These are phyloP conservation scores for Cryptoprocta ferox DNA, from an alignment of 2,797 vertebrate genomes.

Conservation along the genomic window DNA sequence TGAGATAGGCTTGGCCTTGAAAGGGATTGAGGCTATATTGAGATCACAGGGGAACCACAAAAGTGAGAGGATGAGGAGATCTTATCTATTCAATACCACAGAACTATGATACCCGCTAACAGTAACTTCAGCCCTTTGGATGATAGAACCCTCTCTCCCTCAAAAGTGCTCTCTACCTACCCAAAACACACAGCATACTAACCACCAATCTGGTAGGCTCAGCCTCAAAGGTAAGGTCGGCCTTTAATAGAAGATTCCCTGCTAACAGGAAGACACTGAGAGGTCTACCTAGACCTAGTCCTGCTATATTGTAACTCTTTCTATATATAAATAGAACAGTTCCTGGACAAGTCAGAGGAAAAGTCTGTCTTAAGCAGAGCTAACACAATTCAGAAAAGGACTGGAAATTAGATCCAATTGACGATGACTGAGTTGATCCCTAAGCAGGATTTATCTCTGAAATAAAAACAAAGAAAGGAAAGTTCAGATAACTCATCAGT, in stretches of 20 bases:
- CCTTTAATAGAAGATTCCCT: not conserved
- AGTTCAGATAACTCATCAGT: not conserved
- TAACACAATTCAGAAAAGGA: constrained; percentile 41
- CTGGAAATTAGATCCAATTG: not conserved
- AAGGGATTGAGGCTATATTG: not conserved
- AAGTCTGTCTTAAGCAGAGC: constrained; percentile 18
- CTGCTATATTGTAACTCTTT: not conserved
- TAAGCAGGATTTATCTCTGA: constrained; percentile 45
- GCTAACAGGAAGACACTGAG: not conserved
- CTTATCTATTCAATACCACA: not conserved
- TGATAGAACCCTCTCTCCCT: not conserved
- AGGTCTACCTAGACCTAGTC: constrained; percentile 36
- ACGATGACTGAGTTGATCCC: not conserved
- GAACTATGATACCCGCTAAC: not conserved
- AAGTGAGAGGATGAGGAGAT: not conserved
- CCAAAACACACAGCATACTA: not conserved
- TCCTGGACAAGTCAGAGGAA: not conserved
- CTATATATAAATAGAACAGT: constrained; percentile 28
- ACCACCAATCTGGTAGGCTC: not conserved
- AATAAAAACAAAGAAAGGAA: constrained; percentile 11
- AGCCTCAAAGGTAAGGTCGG: not conserved
- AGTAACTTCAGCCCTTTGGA: not conserved
- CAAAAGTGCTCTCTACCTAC: not conserved
- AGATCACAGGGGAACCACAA: not conserved
- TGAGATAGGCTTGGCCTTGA: not conserved